Base-by-base conservation (phyloP, 2,888 invertebrate species). In the Drosophila tanythrix region DNA sequence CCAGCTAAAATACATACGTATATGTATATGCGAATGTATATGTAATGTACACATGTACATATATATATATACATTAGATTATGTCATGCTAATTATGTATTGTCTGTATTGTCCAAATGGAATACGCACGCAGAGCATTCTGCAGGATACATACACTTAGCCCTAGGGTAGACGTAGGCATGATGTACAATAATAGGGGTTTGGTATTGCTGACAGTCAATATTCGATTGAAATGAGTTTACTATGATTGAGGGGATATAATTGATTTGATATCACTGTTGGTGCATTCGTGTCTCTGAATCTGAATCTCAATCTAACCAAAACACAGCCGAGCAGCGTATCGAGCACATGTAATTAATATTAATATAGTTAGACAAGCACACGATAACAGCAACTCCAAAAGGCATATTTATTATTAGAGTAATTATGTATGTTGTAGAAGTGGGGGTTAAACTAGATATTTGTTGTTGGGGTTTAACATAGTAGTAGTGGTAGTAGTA, bases 401-500 rank as follows among this genome's bases (percentile, higher is more conserved):
- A 35, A 25, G 46, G 38, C 59, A 57, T 59, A 60, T 40, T 36
- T 35, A 51, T 46, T 50, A 52, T 7, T 46, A 7, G 46, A 40
- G 29, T 36, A 36, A 4, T 27, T 36, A 56, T 71, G 57, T 63
- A 27, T 38, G n/a, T 56, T 27, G n/a, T 27, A 52, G 40, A 51
- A 51, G n/a, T 21, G 46, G 60, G 58, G 35, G 29, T 38, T 68
- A 58, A 40, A 33, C 70, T 75, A 75, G 38, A 51, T 75, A 62
- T 50, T 65, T 77, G 53, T 67, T 55, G 52, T 60, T 40, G 56
- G 53, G 59, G 27, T 21, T 72, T 60, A 60, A 65, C 27, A 74
- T 8, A 25, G 5, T 53, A 53, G 13, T 46, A 25, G 46, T 25
- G 3, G 43, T 43, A 21, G n/a, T 21, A 43, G 40, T n/a, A 43